phyloP scores from a whole-genome alignment of 2,888 invertebrate genomes.

The Notodonta dromedarius region DNA sequence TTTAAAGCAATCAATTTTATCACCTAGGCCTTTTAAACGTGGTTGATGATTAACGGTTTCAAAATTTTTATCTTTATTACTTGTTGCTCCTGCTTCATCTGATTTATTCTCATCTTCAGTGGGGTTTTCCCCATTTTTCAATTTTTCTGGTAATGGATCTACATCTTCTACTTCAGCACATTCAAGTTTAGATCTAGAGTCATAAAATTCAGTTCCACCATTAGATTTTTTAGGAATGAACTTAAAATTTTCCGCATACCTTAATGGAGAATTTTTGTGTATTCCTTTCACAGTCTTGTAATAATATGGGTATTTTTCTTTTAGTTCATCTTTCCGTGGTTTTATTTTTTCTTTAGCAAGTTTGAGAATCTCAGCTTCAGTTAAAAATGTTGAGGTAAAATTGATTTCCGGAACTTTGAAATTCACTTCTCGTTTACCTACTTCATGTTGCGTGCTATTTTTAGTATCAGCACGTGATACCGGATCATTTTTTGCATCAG shows the following conservation, averaged over 20 bases:
- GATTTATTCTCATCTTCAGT: conserved; percentile 59
- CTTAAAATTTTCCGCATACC: conserved; percentile 86
- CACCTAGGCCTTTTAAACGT: conserved; percentile 86
- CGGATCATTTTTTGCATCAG: not conserved
- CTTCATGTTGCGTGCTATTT: conserved; percentile 43
- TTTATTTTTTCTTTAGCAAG: conserved; percentile 46
- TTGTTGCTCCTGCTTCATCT: conserved; percentile 40
- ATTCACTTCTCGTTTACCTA: conserved; percentile 56
- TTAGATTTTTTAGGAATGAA: conserved; percentile 86
- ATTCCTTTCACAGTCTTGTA: conserved; percentile 62
- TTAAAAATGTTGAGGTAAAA: conserved; percentile 60
- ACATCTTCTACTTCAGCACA: conserved; percentile 83
- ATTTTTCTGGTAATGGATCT: conserved; percentile 82
- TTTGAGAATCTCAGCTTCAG: conserved; percentile 51
- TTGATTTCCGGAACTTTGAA: conserved; percentile 65
- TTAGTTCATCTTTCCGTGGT: conserved; percentile 35
- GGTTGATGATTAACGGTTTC: conserved; percentile 64
- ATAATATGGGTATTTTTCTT: conserved; percentile 88
- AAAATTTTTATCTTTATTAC: conserved; percentile 53
- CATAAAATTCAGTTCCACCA: conserved; percentile 89
- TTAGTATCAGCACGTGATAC: not conserved
- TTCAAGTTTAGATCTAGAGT: conserved; percentile 80
- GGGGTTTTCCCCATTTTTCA: conserved; percentile 62
- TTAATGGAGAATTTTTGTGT: conserved; percentile 85
- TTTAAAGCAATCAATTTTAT: conserved; percentile 90